These are phyloP conservation scores for Tethea ocularis DNA, from an alignment of 2,888 invertebrate species.

Conservation along the genomic window DNA sequence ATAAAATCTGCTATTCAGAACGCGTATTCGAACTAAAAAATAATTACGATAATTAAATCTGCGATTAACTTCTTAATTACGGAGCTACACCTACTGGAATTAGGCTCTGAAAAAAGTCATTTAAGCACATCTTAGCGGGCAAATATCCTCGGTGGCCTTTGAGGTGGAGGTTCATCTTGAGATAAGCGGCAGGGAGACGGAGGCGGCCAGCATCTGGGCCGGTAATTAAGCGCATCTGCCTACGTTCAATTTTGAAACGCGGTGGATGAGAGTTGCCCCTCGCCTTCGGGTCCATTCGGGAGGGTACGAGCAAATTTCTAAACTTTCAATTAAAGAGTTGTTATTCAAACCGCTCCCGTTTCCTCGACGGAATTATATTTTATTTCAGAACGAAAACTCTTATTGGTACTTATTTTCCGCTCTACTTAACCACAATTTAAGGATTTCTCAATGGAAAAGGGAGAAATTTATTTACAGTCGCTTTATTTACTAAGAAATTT, in stretches of 20 bases:
- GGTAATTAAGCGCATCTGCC: conserved; percentile 84
- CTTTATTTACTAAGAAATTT: conserved; percentile 47
- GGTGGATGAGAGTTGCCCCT: conserved; percentile 77
- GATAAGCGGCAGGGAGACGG: conserved; percentile 61
- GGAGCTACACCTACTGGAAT: conserved; percentile 47
- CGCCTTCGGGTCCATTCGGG: conserved; percentile 79
- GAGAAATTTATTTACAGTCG: conserved; percentile 53
- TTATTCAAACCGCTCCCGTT: conserved; percentile 79
- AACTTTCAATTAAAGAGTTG: conserved; percentile 84
- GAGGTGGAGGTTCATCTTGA: conserved; percentile 74
- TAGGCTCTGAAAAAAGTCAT: conserved; percentile 61
- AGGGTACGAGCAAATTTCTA: conserved; percentile 82
- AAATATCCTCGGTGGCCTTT: conserved; percentile 62
- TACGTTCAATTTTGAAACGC: conserved; percentile 82
- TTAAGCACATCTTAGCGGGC: conserved; percentile 60
- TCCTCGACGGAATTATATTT: conserved; percentile 77
- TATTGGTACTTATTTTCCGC: conserved; percentile 70
- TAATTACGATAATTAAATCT: conserved; percentile 49
- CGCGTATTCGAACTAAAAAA: neutral
- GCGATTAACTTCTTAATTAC: conserved; percentile 60
- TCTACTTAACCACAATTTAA: conserved; percentile 65
- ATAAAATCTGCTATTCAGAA: neutral
- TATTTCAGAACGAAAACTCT: conserved; percentile 73
- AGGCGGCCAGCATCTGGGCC: conserved; percentile 72
- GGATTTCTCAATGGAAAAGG: conserved; percentile 60